phyloP scores from a whole-genome alignment of 1,140 invertebrate species.

The Tetraneura akinire region DNA sequence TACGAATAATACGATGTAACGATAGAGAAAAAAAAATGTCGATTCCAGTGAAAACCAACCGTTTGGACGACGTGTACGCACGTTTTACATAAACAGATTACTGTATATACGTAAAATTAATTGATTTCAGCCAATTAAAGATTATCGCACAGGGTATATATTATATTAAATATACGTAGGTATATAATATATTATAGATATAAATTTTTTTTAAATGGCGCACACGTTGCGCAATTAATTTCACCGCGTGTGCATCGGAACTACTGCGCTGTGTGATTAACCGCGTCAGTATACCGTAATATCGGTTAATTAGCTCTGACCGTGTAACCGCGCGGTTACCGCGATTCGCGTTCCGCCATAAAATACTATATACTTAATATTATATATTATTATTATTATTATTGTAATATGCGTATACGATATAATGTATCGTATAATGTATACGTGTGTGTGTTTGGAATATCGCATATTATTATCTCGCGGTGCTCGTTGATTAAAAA shows the following conservation, averaged over 20 bases:
- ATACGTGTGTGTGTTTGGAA: background rate
- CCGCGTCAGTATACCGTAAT: background rate
- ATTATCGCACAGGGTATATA: background rate
- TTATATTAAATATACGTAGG: no score
- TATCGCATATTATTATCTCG: background rate
- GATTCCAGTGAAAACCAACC: no score
- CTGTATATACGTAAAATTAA: background rate
- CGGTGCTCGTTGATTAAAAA: slow-evolving; percentile 41
- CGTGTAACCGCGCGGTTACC: background rate
- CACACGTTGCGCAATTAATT: slow-evolving; percentile 17
- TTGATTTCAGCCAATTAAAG: slow-evolving; percentile 22
- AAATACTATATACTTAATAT: background rate
- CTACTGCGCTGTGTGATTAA: background rate
- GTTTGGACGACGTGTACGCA: no score
- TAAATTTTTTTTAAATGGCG: slow-evolving; percentile 9
- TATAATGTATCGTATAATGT: background rate
- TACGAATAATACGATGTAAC: no score
- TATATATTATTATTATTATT: no score
- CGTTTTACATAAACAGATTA: no score
- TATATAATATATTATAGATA: no score
- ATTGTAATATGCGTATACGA: background rate
- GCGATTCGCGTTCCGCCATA: background rate
- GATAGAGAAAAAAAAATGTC: no score
- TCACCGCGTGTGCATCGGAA: background rate
- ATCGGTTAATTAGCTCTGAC: slow-evolving; percentile 33